Base-by-base conservation (phyloP, 2,797 vertebrate species). In the Buphagus erythrorhynchus region DNA sequence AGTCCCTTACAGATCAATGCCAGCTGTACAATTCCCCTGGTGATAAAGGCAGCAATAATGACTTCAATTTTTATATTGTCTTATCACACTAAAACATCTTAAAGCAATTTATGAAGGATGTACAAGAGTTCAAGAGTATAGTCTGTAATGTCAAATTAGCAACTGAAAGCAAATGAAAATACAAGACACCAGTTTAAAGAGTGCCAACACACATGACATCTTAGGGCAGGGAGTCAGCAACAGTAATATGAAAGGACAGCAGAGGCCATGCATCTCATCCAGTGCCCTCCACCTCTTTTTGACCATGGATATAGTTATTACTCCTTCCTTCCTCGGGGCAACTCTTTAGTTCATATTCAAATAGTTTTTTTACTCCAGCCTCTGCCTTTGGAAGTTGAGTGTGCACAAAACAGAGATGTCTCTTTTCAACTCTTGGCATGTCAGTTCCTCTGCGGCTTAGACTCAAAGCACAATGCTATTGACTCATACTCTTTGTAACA, bases 1-100 rank as follows among this genome's bases (percentile, higher is more conserved):
- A 80, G 72, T 77, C 62, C 89, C 68, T 63, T 83, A 12, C 49
- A 91, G 92, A 95, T 96, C 95, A 91, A 78, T 96, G 81, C 72
- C 88, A 88, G 78, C 81, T 87, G 89, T 86, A 75, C 88, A 83
- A 26, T 88, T 81, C 68, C 62, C 42, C 51, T 68, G 40, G 46
- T 88, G 85, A 94, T 77, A 87, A 75, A 93, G 84, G 71, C 3
- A 88, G 86, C 33, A 91, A 83, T 72, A 92, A 93, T 35, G 49
- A 93, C 61, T 95, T 95, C 86, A 83, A 78, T 91, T 96, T 95
- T 95, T 91, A 11, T 61, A 79, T 36, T 40, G 3, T 33, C 89
- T 87, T 95, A 96, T 96, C 95, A 75, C 46, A 58, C 68, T 89
- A 75, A 68, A 93, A 74, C 33, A 94, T 95, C 92, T 94, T 82